Conservation (phyloP, 2,113 vertebrate species). For the Bubalus kerabau region DNA sequence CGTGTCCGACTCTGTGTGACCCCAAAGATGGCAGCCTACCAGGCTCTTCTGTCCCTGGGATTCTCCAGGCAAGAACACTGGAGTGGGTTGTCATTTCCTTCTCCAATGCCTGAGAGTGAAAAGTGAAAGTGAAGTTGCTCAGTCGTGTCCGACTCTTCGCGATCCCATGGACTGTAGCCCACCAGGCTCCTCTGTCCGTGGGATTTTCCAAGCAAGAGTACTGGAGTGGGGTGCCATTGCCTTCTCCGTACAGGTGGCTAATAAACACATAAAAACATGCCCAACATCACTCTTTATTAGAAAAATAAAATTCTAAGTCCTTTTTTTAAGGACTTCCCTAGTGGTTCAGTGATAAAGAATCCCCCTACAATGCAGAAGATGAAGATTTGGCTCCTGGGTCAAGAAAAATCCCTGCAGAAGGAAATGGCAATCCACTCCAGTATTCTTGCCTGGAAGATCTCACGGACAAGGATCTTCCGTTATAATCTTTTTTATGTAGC, state of each 20-base stretch:
- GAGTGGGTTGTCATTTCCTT: too few species aligned
- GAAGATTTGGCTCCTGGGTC: not conserved
- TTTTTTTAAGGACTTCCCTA: not conserved
- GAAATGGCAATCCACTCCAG: not conserved
- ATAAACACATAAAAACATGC: not conserved
- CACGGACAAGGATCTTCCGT: accelerated
- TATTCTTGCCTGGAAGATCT: not conserved
- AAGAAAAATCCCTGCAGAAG: not conserved
- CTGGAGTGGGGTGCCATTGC: too few species aligned
- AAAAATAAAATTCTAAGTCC: not conserved
- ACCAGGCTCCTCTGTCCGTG: too few species aligned
- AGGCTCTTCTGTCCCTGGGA: too few species aligned
- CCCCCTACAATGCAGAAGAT: not conserved
- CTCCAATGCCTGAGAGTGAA: too few species aligned
- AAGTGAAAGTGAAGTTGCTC: too few species aligned
- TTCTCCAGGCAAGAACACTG: too few species aligned
- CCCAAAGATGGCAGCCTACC: too few species aligned
- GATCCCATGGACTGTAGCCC: too few species aligned
- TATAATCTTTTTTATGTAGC: not conserved
- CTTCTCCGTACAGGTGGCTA: not conserved
- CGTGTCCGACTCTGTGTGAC: too few species aligned
- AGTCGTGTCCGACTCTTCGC: too few species aligned
- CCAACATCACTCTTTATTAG: not conserved
- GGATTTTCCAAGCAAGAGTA: too few species aligned
- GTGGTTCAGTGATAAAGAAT: not conserved